Evolutionary conservation across 2,797 vertebrate species (phyloP), one percentile per base, ranked within the genome.

Genomic region (Morelia viridis): DNA sequence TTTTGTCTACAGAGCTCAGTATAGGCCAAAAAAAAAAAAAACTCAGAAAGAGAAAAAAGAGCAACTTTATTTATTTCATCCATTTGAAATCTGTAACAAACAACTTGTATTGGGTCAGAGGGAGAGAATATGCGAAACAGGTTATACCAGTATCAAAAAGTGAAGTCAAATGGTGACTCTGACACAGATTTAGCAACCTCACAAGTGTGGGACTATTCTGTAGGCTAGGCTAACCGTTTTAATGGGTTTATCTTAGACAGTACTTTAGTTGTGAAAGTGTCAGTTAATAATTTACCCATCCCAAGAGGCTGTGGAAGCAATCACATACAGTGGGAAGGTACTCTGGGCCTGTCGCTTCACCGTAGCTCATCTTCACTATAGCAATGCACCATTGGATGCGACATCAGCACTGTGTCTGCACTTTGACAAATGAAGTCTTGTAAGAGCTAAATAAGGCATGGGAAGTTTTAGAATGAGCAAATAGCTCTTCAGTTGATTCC

Each of bases 231-330:
- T 98, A 98, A 98, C 97, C 91, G 96, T 98, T 98, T 98, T 98
- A 98, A 98, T 98, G 97, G 97, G 97, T 98, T 98, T 97, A 97
- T 97, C 96, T 97, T 97, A 98, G 96, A 95, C 97, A 97, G 97
- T 97, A 98, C 97, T 98, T 97, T 95, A 97, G 97, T 96, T 96
- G 94, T 95, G 96, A 96, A 96, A 96, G 96, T 97, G 97, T 96
- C 91, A 87, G 96, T 97, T 97, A 98, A 98, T 98, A 98, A 98
- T 98, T 98, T 97, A 98, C 97, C 91, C 91, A 89, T 97, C 97
- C 96, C 92, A 53, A 94, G 97, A 94, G 96, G 89, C 95, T 31
- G 94, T 92, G 94, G 94, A 96, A 96, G 97, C 95, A 96, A 95
- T 97, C 96, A 94, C 88, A 95, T 53, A 88, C 93, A 41, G 88